Base-by-base conservation (phyloP, 2,113 vertebrate species). In the Pao palembangensis region DNA sequence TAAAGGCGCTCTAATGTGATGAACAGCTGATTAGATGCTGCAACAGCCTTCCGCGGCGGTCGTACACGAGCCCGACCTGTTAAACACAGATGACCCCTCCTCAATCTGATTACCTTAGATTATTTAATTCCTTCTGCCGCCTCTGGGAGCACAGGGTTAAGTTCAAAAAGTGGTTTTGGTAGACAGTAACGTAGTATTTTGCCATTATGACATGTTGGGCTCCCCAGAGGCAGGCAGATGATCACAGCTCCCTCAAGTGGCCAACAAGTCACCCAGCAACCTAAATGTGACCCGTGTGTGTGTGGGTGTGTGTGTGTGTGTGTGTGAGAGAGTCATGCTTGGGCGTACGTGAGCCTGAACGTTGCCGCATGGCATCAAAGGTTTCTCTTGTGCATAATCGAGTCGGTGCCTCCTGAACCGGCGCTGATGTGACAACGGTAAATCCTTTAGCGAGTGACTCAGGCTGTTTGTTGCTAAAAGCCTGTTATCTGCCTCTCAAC, bases 401-500 rank as follows among this genome's bases (percentile, higher is more conserved):
- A 70, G 80, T 78, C 68, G 18, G 43, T 57, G 71, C 67, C 84
- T 65, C 58, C 61, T 73, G 64, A 79, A 71, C 79, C 69, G 61
- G 69, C 69, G 61, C 67, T 55, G 64, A 74, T 71, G 62, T 47
- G 63, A 79, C 83, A 76, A 74, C 71, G 70, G 66, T 64, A 78
- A 87, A 84, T 85, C 79, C 85, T 65, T 64, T 19, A 58, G 83
- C 65, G 73, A 77, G 76, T 77, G 66, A 78, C 68, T 77, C 58
- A 11, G 73, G 67, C 72, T 82, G 82, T 75, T 81, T 75, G 74
- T 38, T 63, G 73, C 74, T 83, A 64, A 80, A 81, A 83, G 81
- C 79, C 64, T 73, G 78, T 84, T 81, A 84, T 87, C 78, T 78
- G 79, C 81, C 70, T 78, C 85, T 87, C 65, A 76, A 79, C 73